Evolutionary conservation across 2,888 invertebrate genomes (phyloP), one percentile per base, ranked within the genome.

Genomic region (Philonicus albiceps): DNA sequence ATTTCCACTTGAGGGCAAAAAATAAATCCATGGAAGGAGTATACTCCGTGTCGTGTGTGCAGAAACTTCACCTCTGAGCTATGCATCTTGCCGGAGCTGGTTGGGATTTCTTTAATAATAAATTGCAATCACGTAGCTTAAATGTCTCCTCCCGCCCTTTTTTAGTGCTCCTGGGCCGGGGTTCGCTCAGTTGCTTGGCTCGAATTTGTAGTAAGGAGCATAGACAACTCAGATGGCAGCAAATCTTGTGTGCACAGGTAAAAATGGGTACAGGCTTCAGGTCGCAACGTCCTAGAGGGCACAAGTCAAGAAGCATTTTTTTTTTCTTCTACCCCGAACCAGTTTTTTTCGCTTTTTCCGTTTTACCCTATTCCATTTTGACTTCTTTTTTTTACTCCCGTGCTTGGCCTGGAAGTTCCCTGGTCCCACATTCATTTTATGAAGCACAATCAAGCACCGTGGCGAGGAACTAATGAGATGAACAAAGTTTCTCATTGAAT

Each of bases 51-150:
- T 37, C 40, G 72, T 84, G 13, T 40, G 84, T 73, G 84, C 84
- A 43, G 43, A 40, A 84, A 43, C 84, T 43, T 84, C 73, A 84
- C 84, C 27, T 73, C 84, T 84, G 73, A 84, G 72, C 84, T 81
- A 31, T 81, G 81, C 73, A 84, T 84, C 84, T 64, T 72, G 16
- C 73, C 40, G 73, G 73, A 84, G 40, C 73, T 30, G 84, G 40
- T 55, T 43, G 73, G 84, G 84, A 84, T 84, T 84, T 73, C 84
- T 84, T 84, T 84, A 84, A 84, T 84, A 84, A 84, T 84, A 84
- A 84, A 84, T 84, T 84, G 84, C 84, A 84, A 84, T 84, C 84
- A 84, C 84, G 84, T 84, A 84, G 30, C 84, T 84, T 84, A 84
- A 84, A 84, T 84, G 84, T 84, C 84, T 37, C 84, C 34, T 43